phyloP scores from a whole-genome alignment of 2,797 vertebrate genomes.

The Chelmon rostratus region DNA sequence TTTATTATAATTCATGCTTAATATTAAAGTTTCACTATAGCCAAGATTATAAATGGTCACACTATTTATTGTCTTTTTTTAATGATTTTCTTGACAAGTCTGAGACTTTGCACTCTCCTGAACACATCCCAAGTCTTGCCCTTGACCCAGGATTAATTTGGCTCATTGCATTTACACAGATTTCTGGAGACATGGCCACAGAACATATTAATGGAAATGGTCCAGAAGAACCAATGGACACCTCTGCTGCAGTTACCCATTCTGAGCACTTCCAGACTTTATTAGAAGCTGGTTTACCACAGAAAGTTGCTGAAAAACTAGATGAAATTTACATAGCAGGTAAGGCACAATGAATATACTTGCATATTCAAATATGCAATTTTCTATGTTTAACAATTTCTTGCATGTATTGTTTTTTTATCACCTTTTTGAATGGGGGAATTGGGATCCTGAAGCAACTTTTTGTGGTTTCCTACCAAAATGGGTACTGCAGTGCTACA shows the following conservation, averaged over 20 bases:
- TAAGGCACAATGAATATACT: conserved; percentile 94
- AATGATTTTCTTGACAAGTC: conserved; percentile 53
- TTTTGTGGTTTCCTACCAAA: conserved; percentile 98
- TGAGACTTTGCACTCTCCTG: conserved; percentile 77
- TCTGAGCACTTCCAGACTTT: conserved; percentile 99
- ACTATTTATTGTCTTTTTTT: neutral
- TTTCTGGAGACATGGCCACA: conserved; percentile 99
- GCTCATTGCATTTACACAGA: conserved; percentile 98
- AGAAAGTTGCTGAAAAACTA: conserved; percentile 99
- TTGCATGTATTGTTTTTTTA: conserved; percentile 88
- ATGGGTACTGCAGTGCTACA: conserved; percentile 94
- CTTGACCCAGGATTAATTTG: conserved; percentile 87
- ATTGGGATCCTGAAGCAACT: conserved; percentile 96
- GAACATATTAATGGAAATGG: conserved; percentile 99
- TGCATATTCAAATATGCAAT: conserved; percentile 86
- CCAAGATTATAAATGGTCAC: conserved; percentile 7
- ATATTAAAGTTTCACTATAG: neutral
- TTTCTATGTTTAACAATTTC: conserved; percentile 78
- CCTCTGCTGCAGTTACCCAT: conserved; percentile 98
- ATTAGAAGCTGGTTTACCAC: conserved; percentile 99
- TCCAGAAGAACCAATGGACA: conserved; percentile 99
- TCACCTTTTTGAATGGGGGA: conserved; percentile 86
- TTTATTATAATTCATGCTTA: conserved; percentile 12
- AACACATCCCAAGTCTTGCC: conserved; percentile 76
- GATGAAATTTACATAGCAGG: conserved; percentile 99